A percentile compares a stretch with the other conserved stretches of the same genome.
Conservation (phyloP, 30 jellyfish, hydroid and myxozoan genomes). For the Sanderia malayensis region DNA sequence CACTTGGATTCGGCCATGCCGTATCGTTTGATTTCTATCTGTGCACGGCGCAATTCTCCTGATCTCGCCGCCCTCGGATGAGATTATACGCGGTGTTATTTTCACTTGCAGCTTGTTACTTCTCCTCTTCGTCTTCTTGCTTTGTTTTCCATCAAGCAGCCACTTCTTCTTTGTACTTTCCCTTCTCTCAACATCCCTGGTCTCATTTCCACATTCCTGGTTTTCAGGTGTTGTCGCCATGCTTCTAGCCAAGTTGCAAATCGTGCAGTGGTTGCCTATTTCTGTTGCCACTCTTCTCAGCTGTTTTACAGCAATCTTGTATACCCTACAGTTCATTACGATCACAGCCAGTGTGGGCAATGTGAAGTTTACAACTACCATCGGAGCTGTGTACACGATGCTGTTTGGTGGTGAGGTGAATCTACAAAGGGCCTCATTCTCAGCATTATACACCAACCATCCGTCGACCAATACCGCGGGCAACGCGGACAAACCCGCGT, state of each 20-base stretch:
- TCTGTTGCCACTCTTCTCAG: conserved; percentile 19
- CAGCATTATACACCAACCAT: conserved; percentile 46
- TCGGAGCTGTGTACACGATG: conserved; percentile 46
- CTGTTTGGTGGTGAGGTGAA: conserved; percentile 45
- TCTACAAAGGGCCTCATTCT: conserved; percentile 43
- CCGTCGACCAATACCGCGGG: conserved; percentile 60
- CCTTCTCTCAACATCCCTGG: not conserved
- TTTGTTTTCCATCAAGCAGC: not conserved
- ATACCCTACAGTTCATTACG: conserved; percentile 45
- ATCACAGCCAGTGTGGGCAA: conserved; percentile 39
- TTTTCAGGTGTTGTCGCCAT: conserved; percentile 1
- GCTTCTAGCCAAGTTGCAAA: conserved; percentile 7
- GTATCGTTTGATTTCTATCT: not conserved
- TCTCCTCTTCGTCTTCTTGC: not conserved
- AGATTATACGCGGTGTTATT: not conserved
- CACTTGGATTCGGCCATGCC: too few species aligned
- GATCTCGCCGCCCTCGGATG: not conserved
- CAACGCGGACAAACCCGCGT: conserved; percentile 51
- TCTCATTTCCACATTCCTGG: not conserved
- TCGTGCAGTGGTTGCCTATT: conserved; percentile 16
- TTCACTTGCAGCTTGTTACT: not conserved
- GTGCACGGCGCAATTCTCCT: not conserved
- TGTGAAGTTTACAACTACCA: conserved; percentile 39
- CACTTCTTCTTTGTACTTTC: not conserved
- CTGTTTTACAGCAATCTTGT: conserved; percentile 40